These are phyloP conservation scores for Mesorhabditis belari DNA, from an alignment of 2,888 invertebrate species.

Conservation along the genomic window DNA sequence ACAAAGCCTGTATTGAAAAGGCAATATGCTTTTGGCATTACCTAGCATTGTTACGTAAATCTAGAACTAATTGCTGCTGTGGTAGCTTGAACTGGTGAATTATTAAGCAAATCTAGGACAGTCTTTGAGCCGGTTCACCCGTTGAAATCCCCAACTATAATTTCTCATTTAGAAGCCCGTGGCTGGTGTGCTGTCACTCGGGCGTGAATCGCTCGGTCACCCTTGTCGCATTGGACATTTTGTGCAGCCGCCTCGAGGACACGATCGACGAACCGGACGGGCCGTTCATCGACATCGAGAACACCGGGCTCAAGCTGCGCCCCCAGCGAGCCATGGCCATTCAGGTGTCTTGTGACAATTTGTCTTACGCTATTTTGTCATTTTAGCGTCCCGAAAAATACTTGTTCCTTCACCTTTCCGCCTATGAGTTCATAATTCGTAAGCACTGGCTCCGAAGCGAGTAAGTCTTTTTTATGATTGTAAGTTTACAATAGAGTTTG, in stretches of 20 bases:
- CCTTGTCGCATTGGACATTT: slow-evolving; percentile 38
- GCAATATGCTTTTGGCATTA: no score
- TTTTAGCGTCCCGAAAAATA: slow-evolving; percentile 32
- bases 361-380: not conserved
- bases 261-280: slow-evolving; percentile 9
- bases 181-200: slow-evolving; percentile 35
- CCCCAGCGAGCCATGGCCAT: slow-evolving; percentile 36
- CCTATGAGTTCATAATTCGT: slow-evolving; percentile 41
- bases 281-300: slow-evolving; percentile 29
- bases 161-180: slow-evolving; percentile 20
- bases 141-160: not conserved
- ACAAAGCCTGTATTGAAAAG: no score
- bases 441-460: slow-evolving; percentile 7
- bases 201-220: slow-evolving; percentile 34
- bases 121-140: no score
- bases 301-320: slow-evolving; percentile 33
- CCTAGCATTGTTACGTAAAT: no score
- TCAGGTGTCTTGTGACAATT: slow-evolving; percentile 5
- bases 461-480: slow-evolving; percentile 2
- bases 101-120: slow-evolving; percentile 2
- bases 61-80: no score
- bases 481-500: no score
- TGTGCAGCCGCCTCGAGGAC: slow-evolving; percentile 29
- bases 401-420: slow-evolving; percentile 28
- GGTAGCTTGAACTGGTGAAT: slow-evolving; percentile 3